These are phyloP conservation scores for Acanthacorydalis orientalis DNA, from an alignment of 2,888 invertebrate species.

Conservation along the genomic window DNA sequence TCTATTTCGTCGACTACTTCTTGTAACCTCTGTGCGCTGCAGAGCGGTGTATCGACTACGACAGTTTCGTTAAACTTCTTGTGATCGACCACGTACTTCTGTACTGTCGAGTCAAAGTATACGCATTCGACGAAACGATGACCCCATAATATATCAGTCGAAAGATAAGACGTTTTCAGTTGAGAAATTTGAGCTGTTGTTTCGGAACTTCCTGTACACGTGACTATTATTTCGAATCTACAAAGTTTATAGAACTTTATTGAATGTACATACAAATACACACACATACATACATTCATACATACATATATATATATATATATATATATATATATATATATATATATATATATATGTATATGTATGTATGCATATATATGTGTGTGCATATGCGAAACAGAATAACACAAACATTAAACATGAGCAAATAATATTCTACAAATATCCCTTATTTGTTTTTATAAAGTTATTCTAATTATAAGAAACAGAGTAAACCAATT, in stretches of 20 bases:
- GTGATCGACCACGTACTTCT: constrained; percentile 42
- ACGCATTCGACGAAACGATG: constrained; percentile 44
- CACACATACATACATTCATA: too few relatives aligned
- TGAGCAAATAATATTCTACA: too few relatives aligned
- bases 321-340: too few relatives aligned
- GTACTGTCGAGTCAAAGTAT: constrained; percentile 36
- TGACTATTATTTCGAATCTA: constrained; percentile 68
- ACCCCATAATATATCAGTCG: constrained; percentile 72
- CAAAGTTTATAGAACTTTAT: constrained; percentile 12
- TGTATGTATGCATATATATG: too few relatives aligned
- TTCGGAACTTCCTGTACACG: constrained; percentile 65
- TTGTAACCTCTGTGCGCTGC: constrained; percentile 70
- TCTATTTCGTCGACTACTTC: constrained; percentile 28
- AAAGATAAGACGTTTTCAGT: constrained; percentile 60
- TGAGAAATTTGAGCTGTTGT: constrained; percentile 58
- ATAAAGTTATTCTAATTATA: too few relatives aligned
- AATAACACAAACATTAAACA: too few relatives aligned
- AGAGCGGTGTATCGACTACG: constrained; percentile 59
- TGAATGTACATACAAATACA: background rate
- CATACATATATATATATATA: too few relatives aligned
- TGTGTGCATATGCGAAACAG: too few relatives aligned
- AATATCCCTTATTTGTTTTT: too few relatives aligned
- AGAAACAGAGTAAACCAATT: too few relatives aligned
- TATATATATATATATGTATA: too few relatives aligned
- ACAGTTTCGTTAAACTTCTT: constrained; percentile 46